Evolutionary conservation across 2,113 vertebrate species (phyloP).

Genomic region (Platysteira castanea): DNA sequence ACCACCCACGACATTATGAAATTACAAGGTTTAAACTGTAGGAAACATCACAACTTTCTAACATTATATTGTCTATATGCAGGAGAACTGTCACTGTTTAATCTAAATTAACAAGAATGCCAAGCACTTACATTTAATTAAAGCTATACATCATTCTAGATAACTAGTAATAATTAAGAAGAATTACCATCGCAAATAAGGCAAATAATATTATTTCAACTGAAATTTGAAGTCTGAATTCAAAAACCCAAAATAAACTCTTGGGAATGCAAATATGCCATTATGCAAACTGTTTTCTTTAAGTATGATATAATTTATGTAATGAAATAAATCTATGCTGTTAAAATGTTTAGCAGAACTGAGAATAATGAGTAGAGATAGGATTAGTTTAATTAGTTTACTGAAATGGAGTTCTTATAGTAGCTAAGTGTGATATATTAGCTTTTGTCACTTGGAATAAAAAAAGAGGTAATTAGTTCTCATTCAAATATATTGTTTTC

Average conservation of each 20-base stretch:
- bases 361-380: constrained; percentile 79
- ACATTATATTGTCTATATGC: background rate
- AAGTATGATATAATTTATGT: constrained; percentile 81
- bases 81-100: constrained; percentile 26
- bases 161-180: constrained; percentile 78
- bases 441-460: constrained; percentile 80
- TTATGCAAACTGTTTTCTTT: constrained; percentile 68
- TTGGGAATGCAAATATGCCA: background rate
- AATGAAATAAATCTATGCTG: constrained; percentile 75
- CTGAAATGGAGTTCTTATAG: constrained; percentile 75
- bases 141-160: constrained; percentile 71
- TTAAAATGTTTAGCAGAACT: constrained; percentile 80
- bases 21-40: background rate
- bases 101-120: constrained; percentile 64
- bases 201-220: constrained; percentile 63
- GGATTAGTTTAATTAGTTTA: constrained; percentile 84
- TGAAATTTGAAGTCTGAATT: constrained; percentile 64
- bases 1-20: background rate
- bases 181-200: constrained; percentile 60
- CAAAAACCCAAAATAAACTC: constrained; percentile 66
- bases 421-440: constrained; percentile 80
- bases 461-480: constrained; percentile 79
- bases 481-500: constrained; percentile 74
- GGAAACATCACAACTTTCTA: background rate
- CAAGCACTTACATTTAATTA: constrained; percentile 68